Conservation (phyloP, 2,797 vertebrate genomes). For the Xiphophorus birchmanni region DNA sequence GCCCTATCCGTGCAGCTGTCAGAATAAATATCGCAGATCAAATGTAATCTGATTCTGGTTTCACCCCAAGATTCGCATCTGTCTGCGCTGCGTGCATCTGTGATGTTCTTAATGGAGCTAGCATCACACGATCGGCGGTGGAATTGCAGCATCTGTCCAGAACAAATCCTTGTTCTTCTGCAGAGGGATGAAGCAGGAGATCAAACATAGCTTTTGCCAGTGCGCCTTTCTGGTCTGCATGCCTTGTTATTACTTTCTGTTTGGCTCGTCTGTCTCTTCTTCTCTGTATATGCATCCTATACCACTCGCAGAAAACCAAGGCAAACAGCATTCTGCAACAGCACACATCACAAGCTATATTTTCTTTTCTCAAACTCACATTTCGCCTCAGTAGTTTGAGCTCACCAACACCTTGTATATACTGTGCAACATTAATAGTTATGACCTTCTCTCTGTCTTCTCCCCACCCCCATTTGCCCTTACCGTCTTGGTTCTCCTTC, state of each 20-base stretch:
- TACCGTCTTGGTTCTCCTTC: conserved; percentile 29
- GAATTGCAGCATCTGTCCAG: conserved; percentile 25
- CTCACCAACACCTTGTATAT: conserved; percentile 16
- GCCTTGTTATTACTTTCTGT: conserved; percentile 46
- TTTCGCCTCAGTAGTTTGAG: background rate
- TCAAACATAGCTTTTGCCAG: conserved; percentile 37
- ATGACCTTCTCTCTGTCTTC: background rate
- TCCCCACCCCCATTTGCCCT: background rate
- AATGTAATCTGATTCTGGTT: conserved; percentile 27
- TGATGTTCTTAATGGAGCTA: conserved; percentile 46
- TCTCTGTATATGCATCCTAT: conserved; percentile 11
- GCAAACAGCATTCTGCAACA: conserved; percentile 17
- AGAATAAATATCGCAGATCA: background rate
- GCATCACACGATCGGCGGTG: conserved; percentile 31
- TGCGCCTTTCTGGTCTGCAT: conserved; percentile 2
- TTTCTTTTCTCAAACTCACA: conserved; percentile 28
- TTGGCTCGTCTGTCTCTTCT: conserved; percentile 40
- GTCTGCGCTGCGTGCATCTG: conserved; percentile 20
- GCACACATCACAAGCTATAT: conserved; percentile 9
- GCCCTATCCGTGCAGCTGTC: background rate
- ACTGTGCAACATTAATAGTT: background rate
- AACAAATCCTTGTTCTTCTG: conserved; percentile 10
- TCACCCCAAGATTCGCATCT: conserved; percentile 36
- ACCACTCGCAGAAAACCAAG: background rate
- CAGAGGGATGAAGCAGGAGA: conserved; percentile 23